Evolutionary conservation across 2,797 vertebrate species (phyloP).

Genomic region (Melanotaenia boesemani): DNA sequence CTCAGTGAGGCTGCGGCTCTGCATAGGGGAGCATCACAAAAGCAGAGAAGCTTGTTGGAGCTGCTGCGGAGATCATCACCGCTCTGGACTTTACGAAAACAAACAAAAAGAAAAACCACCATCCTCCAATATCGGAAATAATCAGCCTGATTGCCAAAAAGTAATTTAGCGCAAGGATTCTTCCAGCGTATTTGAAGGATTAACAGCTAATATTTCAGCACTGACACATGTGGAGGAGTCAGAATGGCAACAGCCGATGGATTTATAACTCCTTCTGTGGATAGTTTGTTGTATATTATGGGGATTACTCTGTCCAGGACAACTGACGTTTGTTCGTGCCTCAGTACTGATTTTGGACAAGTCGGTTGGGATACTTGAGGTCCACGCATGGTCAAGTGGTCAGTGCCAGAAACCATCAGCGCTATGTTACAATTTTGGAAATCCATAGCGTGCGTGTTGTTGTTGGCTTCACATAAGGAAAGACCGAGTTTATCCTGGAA

Average conservation of each 20-base stretch:
- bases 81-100: constrained; percentile 11
- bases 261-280: constrained; percentile 24
- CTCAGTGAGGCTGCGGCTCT: constrained; percentile 70
- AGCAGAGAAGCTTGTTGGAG: background rate
- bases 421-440: background rate
- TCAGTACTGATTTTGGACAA: constrained; percentile 40
- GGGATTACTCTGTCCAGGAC: constrained; percentile 20
- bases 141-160: background rate
- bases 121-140: constrained; percentile 5
- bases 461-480: constrained; percentile 18
- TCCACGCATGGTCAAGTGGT: constrained; percentile 36
- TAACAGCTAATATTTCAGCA: background rate
- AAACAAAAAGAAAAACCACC: background rate
- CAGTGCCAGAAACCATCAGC: constrained; percentile 15
- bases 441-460: background rate
- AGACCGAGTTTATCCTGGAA: constrained; percentile 39
- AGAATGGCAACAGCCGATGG: constrained; percentile 31
- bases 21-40: constrained; percentile 18
- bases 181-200: constrained; percentile 45
- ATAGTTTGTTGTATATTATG: constrained; percentile 27
- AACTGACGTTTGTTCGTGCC: constrained; percentile 27
- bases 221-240: constrained; percentile 57
- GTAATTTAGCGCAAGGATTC: constrained; percentile 26
- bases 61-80: constrained; percentile 20
- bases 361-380: constrained; percentile 38